phyloP scores from a whole-genome alignment of 1,140 invertebrate species.

The Zaprionus ornatus region DNA sequence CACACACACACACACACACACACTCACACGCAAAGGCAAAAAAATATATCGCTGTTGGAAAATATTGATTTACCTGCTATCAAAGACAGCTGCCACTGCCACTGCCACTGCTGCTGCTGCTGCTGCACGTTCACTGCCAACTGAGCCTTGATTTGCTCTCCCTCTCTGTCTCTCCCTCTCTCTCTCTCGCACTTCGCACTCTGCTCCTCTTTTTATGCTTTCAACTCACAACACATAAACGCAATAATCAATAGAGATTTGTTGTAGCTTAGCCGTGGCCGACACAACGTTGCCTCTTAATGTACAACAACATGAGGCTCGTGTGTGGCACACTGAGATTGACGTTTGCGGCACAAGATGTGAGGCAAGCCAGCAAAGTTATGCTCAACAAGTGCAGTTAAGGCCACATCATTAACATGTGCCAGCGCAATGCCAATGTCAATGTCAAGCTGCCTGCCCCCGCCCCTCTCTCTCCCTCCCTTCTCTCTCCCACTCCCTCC shows the following conservation, averaged over 20 bases:
- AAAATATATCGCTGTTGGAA: constrained; percentile 67
- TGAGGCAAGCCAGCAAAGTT: constrained; percentile 17
- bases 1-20: background rate
- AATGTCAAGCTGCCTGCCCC: constrained; percentile 60
- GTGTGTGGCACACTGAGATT: constrained; percentile 20
- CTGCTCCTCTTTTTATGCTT: constrained; percentile 46
- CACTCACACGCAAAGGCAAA: constrained; percentile 8
- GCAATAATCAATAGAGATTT: constrained; percentile 79
- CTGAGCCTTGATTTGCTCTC: constrained; percentile 6
- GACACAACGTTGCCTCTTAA: constrained; percentile 12
- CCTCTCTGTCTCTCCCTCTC: constrained; percentile 6
- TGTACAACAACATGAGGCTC: background rate
- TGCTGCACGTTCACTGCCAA: constrained; percentile 26
- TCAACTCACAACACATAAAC: constrained; percentile 56
- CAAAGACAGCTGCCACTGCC: constrained; percentile 68
- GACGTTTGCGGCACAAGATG: constrained; percentile 26
- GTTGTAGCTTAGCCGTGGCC: constrained; percentile 38
- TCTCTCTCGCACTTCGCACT: background rate
- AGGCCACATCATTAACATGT: constrained; percentile 77
- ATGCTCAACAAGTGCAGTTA: constrained; percentile 74
- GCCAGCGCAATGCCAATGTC: constrained; percentile 37
- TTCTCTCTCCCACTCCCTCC: background rate
- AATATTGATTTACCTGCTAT: constrained; percentile 81
- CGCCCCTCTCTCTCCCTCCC: background rate
- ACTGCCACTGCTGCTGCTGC: constrained; percentile 16